Evolutionary conservation across 2,113 vertebrate genomes (phyloP).

Genomic region (Pelodiscus sinensis): DNA sequence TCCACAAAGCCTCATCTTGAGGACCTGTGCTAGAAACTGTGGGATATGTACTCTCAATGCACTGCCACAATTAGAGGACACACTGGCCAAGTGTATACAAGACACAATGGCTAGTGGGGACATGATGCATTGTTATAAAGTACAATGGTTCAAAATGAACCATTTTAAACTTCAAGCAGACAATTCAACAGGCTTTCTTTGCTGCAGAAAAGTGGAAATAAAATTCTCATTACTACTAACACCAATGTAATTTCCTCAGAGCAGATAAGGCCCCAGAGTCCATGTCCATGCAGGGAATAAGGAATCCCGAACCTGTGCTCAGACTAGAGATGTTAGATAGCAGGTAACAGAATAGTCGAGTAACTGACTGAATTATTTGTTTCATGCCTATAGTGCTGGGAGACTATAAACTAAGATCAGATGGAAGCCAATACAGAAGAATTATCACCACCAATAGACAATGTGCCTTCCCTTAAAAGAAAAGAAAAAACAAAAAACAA

Average conservation of each 20-base stretch:
- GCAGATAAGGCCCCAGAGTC: background rate
- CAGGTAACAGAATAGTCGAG: no score
- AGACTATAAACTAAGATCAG: background rate
- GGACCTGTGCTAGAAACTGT: conserved; percentile 1
- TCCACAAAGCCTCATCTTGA: background rate
- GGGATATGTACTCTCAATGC: background rate
- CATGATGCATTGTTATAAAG: background rate
- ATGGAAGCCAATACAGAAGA: conserved; percentile 14
- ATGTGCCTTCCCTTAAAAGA: conserved; percentile 29
- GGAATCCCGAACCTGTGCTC: background rate
- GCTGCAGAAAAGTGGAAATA: background rate
- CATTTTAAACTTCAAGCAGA: background rate
- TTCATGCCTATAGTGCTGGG: background rate
- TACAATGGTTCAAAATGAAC: background rate
- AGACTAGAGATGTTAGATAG: no score
- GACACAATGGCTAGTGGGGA: background rate
- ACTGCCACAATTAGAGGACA: background rate
- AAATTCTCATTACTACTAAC: background rate
- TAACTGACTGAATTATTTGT: no score
- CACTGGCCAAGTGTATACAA: background rate
- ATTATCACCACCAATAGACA: conserved; percentile 45
- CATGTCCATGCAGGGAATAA: background rate
- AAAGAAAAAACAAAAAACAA: background rate
- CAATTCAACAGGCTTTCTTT: background rate
- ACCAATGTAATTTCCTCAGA: background rate